A percentile compares a stretch with the other conserved stretches of the same genome.
Evolutionary conservation across 2,113 vertebrate genomes (phyloP).

Genomic region (Trichomycterus rosablanca): DNA sequence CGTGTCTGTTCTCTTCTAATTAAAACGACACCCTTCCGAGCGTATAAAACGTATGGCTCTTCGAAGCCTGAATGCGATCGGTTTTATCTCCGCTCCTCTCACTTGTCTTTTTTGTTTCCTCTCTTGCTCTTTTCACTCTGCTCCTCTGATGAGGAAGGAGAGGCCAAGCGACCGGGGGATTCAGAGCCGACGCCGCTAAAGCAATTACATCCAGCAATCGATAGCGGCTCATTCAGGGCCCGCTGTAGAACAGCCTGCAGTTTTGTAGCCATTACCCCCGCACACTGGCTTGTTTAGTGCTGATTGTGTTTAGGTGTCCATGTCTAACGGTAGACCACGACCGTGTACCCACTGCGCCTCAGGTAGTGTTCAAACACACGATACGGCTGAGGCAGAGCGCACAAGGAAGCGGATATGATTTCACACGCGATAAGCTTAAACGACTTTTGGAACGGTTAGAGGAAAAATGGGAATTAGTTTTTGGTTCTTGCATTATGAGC

Average conservation of each 20-base stretch:
- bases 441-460: too few species aligned
- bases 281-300: slow-evolving; percentile 6
- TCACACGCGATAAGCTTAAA: too few species aligned
- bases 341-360: background rate
- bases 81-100: slow-evolving; percentile 5
- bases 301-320: slow-evolving; percentile 21
- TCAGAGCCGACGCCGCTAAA: slow-evolving; percentile 19
- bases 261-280: slow-evolving; percentile 16
- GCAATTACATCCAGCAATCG: slow-evolving; percentile 35
- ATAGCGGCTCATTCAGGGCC: slow-evolving; percentile 22
- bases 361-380: too few species aligned
- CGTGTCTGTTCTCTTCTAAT: slow-evolving; percentile 21
- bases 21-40: slow-evolving; percentile 17
- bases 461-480: too few species aligned
- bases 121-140: background rate
- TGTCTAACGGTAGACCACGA: slow-evolving; percentile 10
- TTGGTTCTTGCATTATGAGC: too few species aligned
- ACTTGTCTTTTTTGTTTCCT: background rate
- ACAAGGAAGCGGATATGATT: too few species aligned
- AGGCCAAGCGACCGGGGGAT: slow-evolving; percentile 15
- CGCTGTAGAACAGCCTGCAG: slow-evolving; percentile 29
- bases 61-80: slow-evolving; percentile 14
- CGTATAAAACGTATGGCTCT: slow-evolving; percentile 17
- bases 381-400: too few species aligned
- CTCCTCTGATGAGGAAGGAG: slow-evolving; percentile 13